Base-by-base conservation (phyloP, 2,797 vertebrate genomes). In the Danionella dracula region DNA sequence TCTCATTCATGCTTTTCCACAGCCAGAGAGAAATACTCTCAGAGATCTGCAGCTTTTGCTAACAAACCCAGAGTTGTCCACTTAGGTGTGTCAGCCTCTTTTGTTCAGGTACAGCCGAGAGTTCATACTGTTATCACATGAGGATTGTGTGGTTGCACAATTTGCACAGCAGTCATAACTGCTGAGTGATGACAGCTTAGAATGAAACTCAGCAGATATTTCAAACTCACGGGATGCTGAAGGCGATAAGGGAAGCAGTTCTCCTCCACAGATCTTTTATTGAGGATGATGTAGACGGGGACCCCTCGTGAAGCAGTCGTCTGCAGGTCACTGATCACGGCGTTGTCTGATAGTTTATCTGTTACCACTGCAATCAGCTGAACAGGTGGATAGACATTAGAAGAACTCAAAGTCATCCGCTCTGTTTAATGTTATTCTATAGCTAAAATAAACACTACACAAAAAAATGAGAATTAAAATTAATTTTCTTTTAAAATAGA, bases 341-440 rank as follows among this genome's bases (percentile, higher is more conserved):
- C 78, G 7, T 80, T 80, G 59, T 96, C 93, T 1, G 93, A 92
- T 77, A 96, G 73, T 69, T 79, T 63, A 23, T 96, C 92, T 54
- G 91, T 93, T 64, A 90, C 93, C 1, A 95, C 76, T 1, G 92
- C 94, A 46, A 96, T 88, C 12, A 95, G 81, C 94, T 96, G 55
- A 8, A 32, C 21, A 27, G 3, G 23, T 27, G 23, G 13, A 32
- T 3, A 50, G 7, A 38, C 66, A 56, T 10, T 38, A 10, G 27
- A 46, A 56, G 29, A 16, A 32, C n/a, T n/a, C n/a, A n/a, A n/a
- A n/a, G n/a, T n/a, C n/a, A n/a, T n/a, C n/a, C n/a, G n/a, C n/a
- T n/a, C n/a, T n/a, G n/a, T n/a, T n/a, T n/a, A n/a, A n/a, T n/a
- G n/a, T n/a, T n/a, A n/a, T n/a, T n/a, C n/a, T n/a, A n/a, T n/a